Conservation (phyloP, 1,140 invertebrate genomes). For the Ericerus pela region DNA sequence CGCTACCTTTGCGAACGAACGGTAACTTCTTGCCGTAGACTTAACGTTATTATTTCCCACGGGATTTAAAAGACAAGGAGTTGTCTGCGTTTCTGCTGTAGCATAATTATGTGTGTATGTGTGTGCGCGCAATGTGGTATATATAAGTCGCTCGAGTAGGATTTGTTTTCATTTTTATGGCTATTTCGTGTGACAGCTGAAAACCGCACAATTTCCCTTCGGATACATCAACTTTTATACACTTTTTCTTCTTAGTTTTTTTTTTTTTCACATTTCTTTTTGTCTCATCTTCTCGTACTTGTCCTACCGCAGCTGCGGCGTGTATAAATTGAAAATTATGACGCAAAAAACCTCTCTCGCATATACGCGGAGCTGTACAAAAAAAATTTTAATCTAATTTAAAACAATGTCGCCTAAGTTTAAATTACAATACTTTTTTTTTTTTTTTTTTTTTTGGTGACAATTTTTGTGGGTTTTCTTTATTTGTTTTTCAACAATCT, state of each 20-base stretch:
- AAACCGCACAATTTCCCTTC: neutral
- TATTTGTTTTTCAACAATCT: too few species aligned
- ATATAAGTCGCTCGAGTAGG: conserved; percentile 8
- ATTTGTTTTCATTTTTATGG: conserved; percentile 12
- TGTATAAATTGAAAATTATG: conserved; percentile 6
- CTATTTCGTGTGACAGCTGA: conserved; percentile 4
- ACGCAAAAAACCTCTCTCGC: too few species aligned
- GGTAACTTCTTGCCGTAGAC: conserved; percentile 6
- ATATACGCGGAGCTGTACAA: too few species aligned
- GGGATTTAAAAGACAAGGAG: neutral
- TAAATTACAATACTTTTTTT: too few species aligned
- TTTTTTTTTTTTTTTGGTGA: too few species aligned
- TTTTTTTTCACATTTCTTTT: neutral
- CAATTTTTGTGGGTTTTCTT: too few species aligned
- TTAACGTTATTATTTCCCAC: conserved; percentile 7
- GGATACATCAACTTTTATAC: neutral
- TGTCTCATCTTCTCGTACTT: neutral
- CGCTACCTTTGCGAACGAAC: neutral
- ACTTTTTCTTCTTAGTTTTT: neutral
- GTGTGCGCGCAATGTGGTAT: neutral
- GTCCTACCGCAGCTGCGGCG: neutral
- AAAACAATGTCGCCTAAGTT: too few species aligned
- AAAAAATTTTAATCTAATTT: neutral
- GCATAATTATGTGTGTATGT: neutral
- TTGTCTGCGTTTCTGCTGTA: neutral